Evolutionary conservation across 2,888 invertebrate species (phyloP), one percentile per base, ranked within the genome.

Genomic region (Prosapia bicincta): DNA sequence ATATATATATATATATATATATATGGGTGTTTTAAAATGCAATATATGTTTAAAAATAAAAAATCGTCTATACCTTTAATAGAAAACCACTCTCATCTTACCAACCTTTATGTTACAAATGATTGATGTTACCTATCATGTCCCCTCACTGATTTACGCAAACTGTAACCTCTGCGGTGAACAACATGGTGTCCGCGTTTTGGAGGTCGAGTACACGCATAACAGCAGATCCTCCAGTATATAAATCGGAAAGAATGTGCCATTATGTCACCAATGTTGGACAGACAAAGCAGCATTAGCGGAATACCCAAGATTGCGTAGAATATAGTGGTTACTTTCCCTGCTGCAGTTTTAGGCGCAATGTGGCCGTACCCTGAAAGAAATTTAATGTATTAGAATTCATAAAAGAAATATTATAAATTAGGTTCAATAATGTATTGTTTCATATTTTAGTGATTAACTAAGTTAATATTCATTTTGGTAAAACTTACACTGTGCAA

Each of bases 301-400:
- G 98, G 98, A 81, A 98, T 98, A 69, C 95, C 98, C 79, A 97
- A 88, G 83, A 98, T 97, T 26, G 97, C 97, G 86, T 98, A 98
- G 84, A 98, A 93, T 83, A 98, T 97, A 15, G 98, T 98, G 80
- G 96, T 93, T 80, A 97, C 93, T 86, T 97, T 97, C 66, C 98
- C 98, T 84, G 93, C 93, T 82, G 93, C 91, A 0, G 98, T 98
- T 87, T 96, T 96, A 0, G 97, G 97, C 0, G 97, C 93, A 78
- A 97, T 96, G 85, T 98, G 96, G 7, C 97, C 98, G 85, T 97
- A 98, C 43, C 97, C 97, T 97, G 85, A 26, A 85, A 84, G 5
- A 68, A 68, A 67, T 30, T 30, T 30, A 30, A 30, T n/a, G n/a
- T n/a, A n/a, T n/a, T n/a, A n/a, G n/a, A n/a, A n/a, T n/a, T n/a